Percentiles rank a stretch among this genome's conserved stretches.
phyloP scores from a whole-genome alignment of 2,797 vertebrate genomes.

The Lates japonicus region DNA sequence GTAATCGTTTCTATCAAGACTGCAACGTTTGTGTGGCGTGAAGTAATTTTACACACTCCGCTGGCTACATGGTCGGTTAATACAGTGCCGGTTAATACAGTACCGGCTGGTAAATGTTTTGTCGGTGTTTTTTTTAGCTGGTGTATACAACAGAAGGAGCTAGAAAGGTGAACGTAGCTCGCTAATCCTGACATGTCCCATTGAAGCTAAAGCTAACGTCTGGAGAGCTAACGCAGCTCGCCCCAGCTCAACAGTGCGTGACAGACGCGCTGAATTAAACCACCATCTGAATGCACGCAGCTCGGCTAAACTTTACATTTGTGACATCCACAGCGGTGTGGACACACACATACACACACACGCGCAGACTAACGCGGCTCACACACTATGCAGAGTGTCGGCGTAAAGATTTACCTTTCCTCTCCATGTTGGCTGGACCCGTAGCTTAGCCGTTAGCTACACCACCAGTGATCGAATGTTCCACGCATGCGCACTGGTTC shows the following conservation, averaged over 20 bases:
- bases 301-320: slow-evolving; percentile 10
- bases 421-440: slow-evolving; percentile 87
- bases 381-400: slow-evolving; percentile 27
- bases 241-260: slow-evolving; percentile 69
- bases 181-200: slow-evolving; percentile 77
- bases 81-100: neutral
- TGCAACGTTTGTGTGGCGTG: slow-evolving; percentile 11
- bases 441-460: slow-evolving; percentile 82
- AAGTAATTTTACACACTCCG: neutral
- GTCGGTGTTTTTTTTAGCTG: slow-evolving; percentile 19
- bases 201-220: slow-evolving; percentile 74
- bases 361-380: neutral
- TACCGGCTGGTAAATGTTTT: neutral
- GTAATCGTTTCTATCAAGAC: slow-evolving; percentile 4
- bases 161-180: slow-evolving; percentile 40
- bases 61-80: neutral
- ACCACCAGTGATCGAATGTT: slow-evolving; percentile 75
- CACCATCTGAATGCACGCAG: slow-evolving; percentile 22
- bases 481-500: slow-evolving; percentile 72
- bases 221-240: slow-evolving; percentile 73
- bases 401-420: slow-evolving; percentile 86
- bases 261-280: slow-evolving; percentile 73
- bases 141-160: slow-evolving; percentile 26
- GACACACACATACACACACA: neutral
- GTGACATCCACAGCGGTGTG: neutral